Conservation (phyloP, 2,113 vertebrate species). For the Cyanoliseus patagonus region DNA sequence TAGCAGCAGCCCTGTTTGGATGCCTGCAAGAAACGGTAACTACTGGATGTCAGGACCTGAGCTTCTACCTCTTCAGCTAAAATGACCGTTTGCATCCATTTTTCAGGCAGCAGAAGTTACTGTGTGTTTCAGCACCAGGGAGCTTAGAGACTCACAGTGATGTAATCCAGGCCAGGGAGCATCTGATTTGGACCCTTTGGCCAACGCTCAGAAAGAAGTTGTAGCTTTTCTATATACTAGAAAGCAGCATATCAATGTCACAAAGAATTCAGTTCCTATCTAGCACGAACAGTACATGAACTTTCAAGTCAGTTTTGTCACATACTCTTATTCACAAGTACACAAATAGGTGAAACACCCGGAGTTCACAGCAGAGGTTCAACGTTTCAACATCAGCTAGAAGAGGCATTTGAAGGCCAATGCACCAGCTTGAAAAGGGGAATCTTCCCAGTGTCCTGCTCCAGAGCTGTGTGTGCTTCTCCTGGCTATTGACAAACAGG, state of each 20-base stretch:
- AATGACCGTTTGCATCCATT: background rate
- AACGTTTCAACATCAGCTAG: background rate
- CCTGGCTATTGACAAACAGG: background rate
- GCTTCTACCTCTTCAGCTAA: background rate
- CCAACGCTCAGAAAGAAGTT: background rate
- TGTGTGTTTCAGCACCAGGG: background rate
- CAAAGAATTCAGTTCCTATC: background rate
- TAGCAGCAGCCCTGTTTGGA: background rate
- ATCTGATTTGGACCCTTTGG: background rate
- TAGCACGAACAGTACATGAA: background rate
- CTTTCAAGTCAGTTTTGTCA: background rate
- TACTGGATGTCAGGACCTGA: background rate
- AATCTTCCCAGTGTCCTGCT: background rate
- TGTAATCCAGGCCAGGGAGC: background rate
- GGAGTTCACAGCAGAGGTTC: background rate
- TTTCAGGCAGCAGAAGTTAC: background rate
- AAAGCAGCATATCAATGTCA: background rate
- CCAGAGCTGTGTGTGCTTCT: background rate
- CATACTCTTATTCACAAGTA: background rate
- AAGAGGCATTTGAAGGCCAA: background rate
- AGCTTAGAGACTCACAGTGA: accelerated
- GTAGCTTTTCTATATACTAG: background rate
- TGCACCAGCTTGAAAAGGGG: background rate
- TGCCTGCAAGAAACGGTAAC: background rate
- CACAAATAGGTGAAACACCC: background rate